Base-by-base conservation (phyloP, 2,888 invertebrate species). In the Panzeria rudis region DNA sequence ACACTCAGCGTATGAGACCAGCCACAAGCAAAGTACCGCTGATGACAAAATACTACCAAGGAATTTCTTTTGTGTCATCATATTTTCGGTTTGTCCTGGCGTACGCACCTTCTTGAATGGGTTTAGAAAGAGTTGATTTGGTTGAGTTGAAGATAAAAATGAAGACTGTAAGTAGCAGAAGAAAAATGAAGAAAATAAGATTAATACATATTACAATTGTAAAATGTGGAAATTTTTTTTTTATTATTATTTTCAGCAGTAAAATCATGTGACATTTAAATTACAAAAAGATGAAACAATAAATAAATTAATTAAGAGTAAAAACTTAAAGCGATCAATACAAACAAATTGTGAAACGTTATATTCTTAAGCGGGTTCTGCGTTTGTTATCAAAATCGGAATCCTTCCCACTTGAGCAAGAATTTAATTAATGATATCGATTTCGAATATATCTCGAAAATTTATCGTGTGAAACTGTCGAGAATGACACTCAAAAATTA, bases 1-100 rank as follows among this genome's bases (percentile, higher is more conserved):
- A 38, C 90, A 90, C 82, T 93, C 91, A 83, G 88, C 88, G 47
- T 88, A 89, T 82, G 92, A 88, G 52, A 91, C 89, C 75, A 93
- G 86, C 79, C 91, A 85, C 87, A 92, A 87, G 68, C 90, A 91
- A 64, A 92, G 86, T 71, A 89, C 89, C 73, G 91, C 85, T 62
- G 91, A 83, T 29, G 90, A 89, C 77, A 91, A 87, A 80, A 90
- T 86, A 83, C 90, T 89, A 87, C 88, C 88, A 69, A 89, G 87
- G 71, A 90, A 87, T 88, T 89, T 89, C 54, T 75, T 79, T 79
- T 85, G 85, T 85, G 85, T 85, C 82, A 85, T 79, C 85, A 82
- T 85, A 32, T 73, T 77, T 17, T 32, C 9, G 41, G 25, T 29
- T 59, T 59, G 29, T 69, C 59, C 50, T 78, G 13, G 59, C 13